Evolutionary conservation across 2,797 vertebrate genomes (phyloP), one percentile per base, ranked within the genome.

Genomic region (Alca torda): DNA sequence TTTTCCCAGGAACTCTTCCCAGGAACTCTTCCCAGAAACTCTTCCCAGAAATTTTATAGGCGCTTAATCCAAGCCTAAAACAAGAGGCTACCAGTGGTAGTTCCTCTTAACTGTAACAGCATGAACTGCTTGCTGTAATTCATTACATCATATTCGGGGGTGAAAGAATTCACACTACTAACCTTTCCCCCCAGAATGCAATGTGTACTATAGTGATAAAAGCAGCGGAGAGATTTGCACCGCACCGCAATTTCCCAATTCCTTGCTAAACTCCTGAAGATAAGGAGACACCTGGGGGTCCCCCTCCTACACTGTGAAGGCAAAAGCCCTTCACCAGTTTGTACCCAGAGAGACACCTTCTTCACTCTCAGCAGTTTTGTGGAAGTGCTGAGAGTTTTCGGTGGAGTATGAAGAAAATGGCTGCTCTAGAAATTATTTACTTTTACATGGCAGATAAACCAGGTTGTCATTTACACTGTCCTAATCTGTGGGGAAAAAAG

Each of bases 301-400:
- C n/a, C 68, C 20, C 67, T 91, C 54, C 74, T 90, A 60, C 6
- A 13, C 91, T 93, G 59, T 1, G 2, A 91, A 95, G 59, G 89
- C 74, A 59, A 91, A 96, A 96, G 83, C 87, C 63, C 63, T 95
- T 97, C 85, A 94, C 73, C 77, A 57, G 78, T 87, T 83, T 78
- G 90, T 88, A 89, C 79, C 86, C 95, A 95, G 91, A 96, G 93
- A 96, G 89, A 90, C 69, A 90, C 72, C 90, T 97, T 94, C 96
- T 96, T 97, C 95, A 78, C 86, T 76, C 87, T 96, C 94, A 96
- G 84, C 31, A 91, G 84, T 94, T 97, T 95, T 94, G 39, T 68
- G 86, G 57, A 94, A 86, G 65, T 61, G 84, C 70, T 95, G 94
- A 95, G 96, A 96, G 57, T 97, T 97, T 97, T 84, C 83, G 28